A percentile compares a stretch with the other conserved stretches of the same genome.
Conservation (phyloP, 2,888 invertebrate species). For the Eulithis prunata region DNA sequence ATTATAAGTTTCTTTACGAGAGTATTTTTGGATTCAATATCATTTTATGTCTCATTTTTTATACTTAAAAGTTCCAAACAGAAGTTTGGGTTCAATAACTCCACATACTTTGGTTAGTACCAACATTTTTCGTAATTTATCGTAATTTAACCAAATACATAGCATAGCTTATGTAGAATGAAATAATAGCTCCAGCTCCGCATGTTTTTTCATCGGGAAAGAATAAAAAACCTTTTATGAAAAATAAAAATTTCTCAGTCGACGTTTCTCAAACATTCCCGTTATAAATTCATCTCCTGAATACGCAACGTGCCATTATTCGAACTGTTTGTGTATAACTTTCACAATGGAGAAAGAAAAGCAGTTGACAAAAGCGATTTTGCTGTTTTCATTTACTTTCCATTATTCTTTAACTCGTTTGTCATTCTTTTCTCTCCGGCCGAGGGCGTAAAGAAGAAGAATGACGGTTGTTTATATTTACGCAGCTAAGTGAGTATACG, state of each 20-base stretch:
- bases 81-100: too few species aligned
- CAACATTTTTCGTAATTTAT: too few species aligned
- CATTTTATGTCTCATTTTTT: conserved; percentile 15
- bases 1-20: conserved; percentile 45
- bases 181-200: conserved; percentile 26
- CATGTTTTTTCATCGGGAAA: conserved; percentile 20
- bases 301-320: conserved; percentile 57
- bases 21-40: conserved; percentile 23
- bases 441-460: conserved; percentile 74
- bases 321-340: conserved; percentile 53
- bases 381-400: conserved; percentile 81
- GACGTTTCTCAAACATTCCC: conserved; percentile 46
- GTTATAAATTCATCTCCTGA: conserved; percentile 52
- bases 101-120: too few species aligned
- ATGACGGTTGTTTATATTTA: conserved; percentile 77
- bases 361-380: conserved; percentile 78
- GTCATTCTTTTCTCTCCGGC: conserved; percentile 77
- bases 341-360: conserved; percentile 67
- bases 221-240: conserved; percentile 36
- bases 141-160: not conserved
- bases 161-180: conserved; percentile 24
- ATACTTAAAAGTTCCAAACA: not conserved
- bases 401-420: conserved; percentile 81
- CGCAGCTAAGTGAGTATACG: conserved; percentile 70
- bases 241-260: conserved; percentile 44